Evolutionary conservation across 2,888 invertebrate genomes (phyloP).

Genomic region (Scaeva pyrastri): DNA sequence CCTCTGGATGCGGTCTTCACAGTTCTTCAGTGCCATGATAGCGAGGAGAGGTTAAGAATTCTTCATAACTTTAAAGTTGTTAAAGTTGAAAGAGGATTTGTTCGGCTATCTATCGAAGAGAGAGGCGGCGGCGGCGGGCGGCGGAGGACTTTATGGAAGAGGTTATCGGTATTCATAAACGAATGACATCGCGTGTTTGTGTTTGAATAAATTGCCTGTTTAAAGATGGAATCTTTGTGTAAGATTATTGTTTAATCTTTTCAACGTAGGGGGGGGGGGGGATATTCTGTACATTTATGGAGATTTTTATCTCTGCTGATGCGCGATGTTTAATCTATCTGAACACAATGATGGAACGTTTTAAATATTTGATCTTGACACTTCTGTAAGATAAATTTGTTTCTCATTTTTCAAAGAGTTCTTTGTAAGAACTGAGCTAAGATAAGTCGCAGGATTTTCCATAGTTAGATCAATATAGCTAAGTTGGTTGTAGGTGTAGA

Average conservation of each 20-base stretch:
- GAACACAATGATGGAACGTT: constrained; percentile 51
- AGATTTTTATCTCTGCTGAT: neutral
- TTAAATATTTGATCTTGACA: constrained; percentile 63
- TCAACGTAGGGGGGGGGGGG: neutral
- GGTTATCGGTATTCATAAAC: constrained; percentile 61
- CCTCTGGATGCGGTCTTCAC: constrained; percentile 32
- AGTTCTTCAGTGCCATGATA: constrained; percentile 14
- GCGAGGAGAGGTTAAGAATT: constrained; percentile 47
- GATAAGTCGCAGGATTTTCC: neutral
- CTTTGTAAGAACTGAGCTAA: neutral
- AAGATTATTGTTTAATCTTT: neutral
- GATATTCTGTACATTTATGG: constrained; percentile 1
- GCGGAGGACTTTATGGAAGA: neutral
- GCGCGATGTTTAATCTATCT: constrained; percentile 8
- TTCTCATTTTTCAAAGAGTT: constrained; percentile 16
- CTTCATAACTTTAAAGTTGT: constrained; percentile 35
- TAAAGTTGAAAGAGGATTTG: neutral
- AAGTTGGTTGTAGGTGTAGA: no score
- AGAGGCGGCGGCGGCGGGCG: no score
- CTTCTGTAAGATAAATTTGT: constrained; percentile 39
- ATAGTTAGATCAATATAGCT: no score
- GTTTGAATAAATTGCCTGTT: constrained; percentile 61
- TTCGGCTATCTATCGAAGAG: neutral
- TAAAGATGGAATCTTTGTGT: constrained; percentile 53
- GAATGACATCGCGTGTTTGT: constrained; percentile 55